phyloP scores from a whole-genome alignment of 2,888 invertebrate genomes.

The Leucoptera coffeella region DNA sequence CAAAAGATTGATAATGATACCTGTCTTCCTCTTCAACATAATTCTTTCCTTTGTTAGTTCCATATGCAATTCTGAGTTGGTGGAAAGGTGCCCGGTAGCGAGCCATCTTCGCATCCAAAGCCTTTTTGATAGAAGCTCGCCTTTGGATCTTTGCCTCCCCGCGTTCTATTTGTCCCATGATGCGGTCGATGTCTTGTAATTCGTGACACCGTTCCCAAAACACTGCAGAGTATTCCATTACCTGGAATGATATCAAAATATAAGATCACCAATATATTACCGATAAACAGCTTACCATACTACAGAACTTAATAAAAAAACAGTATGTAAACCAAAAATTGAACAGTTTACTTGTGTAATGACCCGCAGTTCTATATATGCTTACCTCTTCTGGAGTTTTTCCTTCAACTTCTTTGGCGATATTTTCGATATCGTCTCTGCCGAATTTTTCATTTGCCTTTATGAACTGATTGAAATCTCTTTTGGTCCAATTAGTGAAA shows the following conservation, averaged over 20 bases:
- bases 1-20: no score
- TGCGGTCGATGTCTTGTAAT: constrained; percentile 92
- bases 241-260: no score
- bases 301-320: no score
- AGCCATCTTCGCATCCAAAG: constrained; percentile 60
- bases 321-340: no score
- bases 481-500: constrained; percentile 96
- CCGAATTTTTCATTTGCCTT: constrained; percentile 98
- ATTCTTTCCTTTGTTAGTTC: constrained; percentile 99
- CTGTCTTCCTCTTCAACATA: constrained; percentile 93
- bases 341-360: no score
- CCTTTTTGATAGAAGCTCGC: constrained; percentile 66
- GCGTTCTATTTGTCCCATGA: constrained; percentile 97
- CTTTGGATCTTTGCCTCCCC: constrained; percentile 97
- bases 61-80: constrained; percentile 93
- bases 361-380: no score
- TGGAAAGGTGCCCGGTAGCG: constrained; percentile 98
- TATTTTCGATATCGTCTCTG: constrained; percentile 94
- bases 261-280: neutral
- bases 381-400: constrained; percentile 91
- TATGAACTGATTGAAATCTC: constrained; percentile 98
- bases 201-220: constrained; percentile 99
- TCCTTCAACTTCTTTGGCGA: constrained; percentile 94
- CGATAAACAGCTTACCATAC: no score
- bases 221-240: constrained; percentile 94